A percentile compares a stretch with the other conserved stretches of the same genome.
These are phyloP conservation scores for Wiebesia pumilae DNA, from an alignment of 1,140 invertebrate genomes.

Conservation along the genomic window DNA sequence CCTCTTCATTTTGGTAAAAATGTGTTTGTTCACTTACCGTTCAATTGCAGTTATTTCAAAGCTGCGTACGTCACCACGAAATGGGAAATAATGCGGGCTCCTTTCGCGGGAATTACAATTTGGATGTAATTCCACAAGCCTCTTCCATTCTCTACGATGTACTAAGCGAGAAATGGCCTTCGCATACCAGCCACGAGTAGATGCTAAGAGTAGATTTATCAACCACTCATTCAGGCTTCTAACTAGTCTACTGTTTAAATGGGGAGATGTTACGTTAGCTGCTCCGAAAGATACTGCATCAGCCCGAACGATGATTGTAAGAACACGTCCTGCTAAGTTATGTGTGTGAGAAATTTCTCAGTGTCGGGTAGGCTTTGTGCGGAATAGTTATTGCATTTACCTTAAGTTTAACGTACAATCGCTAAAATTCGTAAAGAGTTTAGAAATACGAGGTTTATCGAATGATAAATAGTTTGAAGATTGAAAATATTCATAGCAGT, in stretches of 20 bases:
- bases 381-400: neutral
- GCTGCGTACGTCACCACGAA: constrained; percentile 27
- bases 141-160: neutral
- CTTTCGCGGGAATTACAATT: constrained; percentile 73
- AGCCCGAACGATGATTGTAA: neutral
- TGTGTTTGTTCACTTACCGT: constrained; percentile 59
- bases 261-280: neutral
- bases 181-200: neutral
- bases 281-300: neutral
- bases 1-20: constrained; percentile 60
- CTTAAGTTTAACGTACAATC: neutral
- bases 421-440: too few relatives aligned
- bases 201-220: constrained; percentile 66
- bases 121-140: constrained; percentile 68
- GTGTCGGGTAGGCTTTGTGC: neutral
- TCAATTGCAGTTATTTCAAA: too few relatives aligned
- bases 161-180: neutral
- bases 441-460: too few relatives aligned
- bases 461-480: too few relatives aligned
- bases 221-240: constrained; percentile 68
- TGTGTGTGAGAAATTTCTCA: neutral
- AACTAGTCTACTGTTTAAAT: neutral
- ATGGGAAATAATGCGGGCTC: constrained; percentile 67
- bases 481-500: too few relatives aligned
- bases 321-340: neutral